These are phyloP conservation scores for Tetramorium simillimum DNA, from an alignment of 1,140 invertebrate genomes.

Conservation along the genomic window DNA sequence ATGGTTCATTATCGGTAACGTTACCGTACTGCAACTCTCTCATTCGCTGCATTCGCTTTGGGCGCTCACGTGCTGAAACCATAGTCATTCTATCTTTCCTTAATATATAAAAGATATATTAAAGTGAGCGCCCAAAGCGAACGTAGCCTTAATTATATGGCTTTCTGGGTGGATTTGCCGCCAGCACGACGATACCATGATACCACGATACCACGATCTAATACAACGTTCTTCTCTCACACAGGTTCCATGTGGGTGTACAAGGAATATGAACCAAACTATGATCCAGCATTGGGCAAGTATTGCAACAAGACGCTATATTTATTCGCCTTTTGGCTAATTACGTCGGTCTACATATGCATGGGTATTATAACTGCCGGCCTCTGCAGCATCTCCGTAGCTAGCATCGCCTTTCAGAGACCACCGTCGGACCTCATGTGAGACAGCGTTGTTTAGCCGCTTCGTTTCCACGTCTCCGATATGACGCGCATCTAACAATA, in stretches of 20 bases:
- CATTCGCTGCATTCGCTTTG: no score
- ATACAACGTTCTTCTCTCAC: not conserved
- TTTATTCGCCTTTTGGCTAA: constrained; percentile 89
- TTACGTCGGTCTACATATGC: constrained; percentile 87
- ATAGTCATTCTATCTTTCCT: no score
- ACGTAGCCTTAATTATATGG: no score
- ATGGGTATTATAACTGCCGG: constrained; percentile 86
- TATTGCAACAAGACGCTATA: constrained; percentile 90
- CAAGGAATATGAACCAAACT: constrained; percentile 88
- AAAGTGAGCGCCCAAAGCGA: no score
- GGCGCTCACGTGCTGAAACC: no score
- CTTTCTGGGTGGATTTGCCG: no score
- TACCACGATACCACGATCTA: no score
- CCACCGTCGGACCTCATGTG: constrained; percentile 76
- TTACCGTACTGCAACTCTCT: not conserved
- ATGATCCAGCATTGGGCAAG: constrained; percentile 83
- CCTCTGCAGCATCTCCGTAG: constrained; percentile 87
- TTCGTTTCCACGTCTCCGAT: not conserved
- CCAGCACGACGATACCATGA: no score
- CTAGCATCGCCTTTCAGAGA: constrained; percentile 84
- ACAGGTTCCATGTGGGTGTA: constrained; percentile 89
- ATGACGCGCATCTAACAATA: not conserved
- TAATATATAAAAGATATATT: no score
- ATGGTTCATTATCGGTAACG: constrained; percentile 89
- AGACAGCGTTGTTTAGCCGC: constrained; percentile 11